Conservation (phyloP, 2,113 vertebrate genomes). For the Micronycteris hirsuta region DNA sequence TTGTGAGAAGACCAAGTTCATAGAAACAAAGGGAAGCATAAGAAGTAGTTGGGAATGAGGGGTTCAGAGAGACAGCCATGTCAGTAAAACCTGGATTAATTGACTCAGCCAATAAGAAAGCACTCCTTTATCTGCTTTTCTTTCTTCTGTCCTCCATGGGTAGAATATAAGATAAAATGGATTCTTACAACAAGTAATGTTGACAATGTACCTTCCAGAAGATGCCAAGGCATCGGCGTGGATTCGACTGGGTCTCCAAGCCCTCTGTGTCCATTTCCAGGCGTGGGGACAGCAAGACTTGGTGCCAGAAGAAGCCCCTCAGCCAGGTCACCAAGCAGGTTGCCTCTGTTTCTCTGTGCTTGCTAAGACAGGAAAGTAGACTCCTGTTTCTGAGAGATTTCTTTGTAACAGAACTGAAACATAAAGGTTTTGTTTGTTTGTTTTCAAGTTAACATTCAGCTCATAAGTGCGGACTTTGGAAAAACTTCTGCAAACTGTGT, state of each 20-base stretch:
- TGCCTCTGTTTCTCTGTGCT: neutral
- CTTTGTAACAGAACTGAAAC: neutral
- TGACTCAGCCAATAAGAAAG: neutral
- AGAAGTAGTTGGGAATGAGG: neutral
- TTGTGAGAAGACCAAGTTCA: neutral
- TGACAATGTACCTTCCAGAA: neutral
- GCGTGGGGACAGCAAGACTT: neutral
- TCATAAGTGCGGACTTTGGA: neutral
- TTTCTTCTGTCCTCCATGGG: neutral
- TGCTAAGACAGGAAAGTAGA: neutral
- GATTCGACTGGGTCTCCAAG: neutral
- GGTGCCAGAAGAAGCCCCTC: neutral
- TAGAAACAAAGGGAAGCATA: neutral
- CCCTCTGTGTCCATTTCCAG: neutral
- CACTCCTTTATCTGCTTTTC: neutral
- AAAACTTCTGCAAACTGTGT: constrained; percentile 7
- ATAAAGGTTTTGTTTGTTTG: neutral
- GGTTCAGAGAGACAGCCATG: neutral
- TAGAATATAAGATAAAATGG: neutral
- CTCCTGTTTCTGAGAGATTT: neutral
- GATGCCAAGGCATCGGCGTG: neutral
- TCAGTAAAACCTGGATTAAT: neutral
- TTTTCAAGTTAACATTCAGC: neutral
- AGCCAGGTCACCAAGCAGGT: neutral
- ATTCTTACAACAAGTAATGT: neutral